Conservation (phyloP, 2,888 invertebrate species). For the Drosophila borborema region DNA sequence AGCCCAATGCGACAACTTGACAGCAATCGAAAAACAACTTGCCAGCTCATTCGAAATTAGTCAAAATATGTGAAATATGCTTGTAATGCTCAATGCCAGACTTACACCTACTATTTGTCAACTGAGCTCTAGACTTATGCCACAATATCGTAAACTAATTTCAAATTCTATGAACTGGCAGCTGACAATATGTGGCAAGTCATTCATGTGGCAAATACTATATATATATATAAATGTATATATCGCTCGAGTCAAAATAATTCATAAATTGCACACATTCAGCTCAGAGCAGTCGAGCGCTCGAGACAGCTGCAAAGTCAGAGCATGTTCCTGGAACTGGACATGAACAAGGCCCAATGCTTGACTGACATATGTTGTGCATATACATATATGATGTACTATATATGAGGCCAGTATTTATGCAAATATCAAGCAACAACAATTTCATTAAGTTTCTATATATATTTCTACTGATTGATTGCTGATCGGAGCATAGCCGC, state of each 20-base stretch:
- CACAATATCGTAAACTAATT: not conserved
- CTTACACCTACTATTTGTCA: not conserved
- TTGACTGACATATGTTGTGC: not conserved
- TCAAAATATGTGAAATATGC: not conserved
- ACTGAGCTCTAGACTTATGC: not conserved
- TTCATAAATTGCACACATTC: not conserved
- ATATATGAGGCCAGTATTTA: not conserved
- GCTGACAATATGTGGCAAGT: not conserved
- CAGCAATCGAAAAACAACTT: not conserved
- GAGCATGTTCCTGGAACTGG: not conserved
- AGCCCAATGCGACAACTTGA: constrained; percentile 1
- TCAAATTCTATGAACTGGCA: not conserved
- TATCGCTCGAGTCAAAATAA: not conserved
- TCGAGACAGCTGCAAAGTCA: not conserved
- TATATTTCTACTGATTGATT: not conserved
- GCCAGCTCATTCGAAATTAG: constrained; percentile 1
- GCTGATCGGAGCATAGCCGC: not conserved
- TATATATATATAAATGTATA: too few relatives aligned
- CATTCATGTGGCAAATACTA: too few relatives aligned
- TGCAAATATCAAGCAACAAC: not conserved
- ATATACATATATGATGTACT: not conserved
- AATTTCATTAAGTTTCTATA: not conserved
- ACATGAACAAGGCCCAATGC: not conserved
- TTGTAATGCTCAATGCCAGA: not conserved
- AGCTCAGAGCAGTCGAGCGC: not conserved